phyloP scores from a whole-genome alignment of 2,113 vertebrate genomes.

The Clinocottus analis region DNA sequence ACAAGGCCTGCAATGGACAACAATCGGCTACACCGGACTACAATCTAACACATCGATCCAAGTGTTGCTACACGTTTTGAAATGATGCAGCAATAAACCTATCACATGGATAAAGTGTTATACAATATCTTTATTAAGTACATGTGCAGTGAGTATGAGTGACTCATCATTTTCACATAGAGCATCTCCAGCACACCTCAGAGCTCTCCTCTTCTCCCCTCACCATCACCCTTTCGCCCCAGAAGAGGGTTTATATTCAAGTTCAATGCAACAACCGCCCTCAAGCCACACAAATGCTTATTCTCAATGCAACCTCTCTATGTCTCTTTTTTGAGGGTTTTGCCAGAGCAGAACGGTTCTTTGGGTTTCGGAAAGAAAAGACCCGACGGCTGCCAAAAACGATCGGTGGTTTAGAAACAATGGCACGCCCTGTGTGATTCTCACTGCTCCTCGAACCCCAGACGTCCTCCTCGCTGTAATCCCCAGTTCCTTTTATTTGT shows the following conservation, averaged over 20 bases:
- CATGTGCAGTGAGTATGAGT: constrained; percentile 55
- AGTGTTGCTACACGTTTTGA: constrained; percentile 54
- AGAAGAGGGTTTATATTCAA: constrained; percentile 68
- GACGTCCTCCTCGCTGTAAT: constrained; percentile 74
- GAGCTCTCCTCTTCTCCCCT: constrained; percentile 49
- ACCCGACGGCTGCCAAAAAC: constrained; percentile 72
- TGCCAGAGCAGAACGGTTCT: constrained; percentile 69
- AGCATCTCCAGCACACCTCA: constrained; percentile 55
- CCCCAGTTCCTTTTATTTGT: constrained; percentile 77
- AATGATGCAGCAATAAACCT: constrained; percentile 49
- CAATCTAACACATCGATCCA: constrained; percentile 21
- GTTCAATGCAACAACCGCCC: constrained; percentile 66
- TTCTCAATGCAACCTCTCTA: constrained; percentile 74
- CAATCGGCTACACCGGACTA: too few species aligned
- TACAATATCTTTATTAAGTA: constrained; percentile 59
- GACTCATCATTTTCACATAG: constrained; percentile 68
- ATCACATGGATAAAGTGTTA: constrained; percentile 64
- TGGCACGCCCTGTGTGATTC: constrained; percentile 81
- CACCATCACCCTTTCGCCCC: constrained; percentile 63
- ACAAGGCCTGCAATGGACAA: constrained; percentile 54
- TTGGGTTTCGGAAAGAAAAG: constrained; percentile 73
- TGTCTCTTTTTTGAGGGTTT: constrained; percentile 71
- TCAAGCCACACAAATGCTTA: constrained; percentile 79
- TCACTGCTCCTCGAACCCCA: constrained; percentile 72
- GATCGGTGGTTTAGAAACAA: constrained; percentile 80